Evolutionary conservation across 2,113 vertebrate genomes (phyloP).

Genomic region (Corythoichthys intestinalis): DNA sequence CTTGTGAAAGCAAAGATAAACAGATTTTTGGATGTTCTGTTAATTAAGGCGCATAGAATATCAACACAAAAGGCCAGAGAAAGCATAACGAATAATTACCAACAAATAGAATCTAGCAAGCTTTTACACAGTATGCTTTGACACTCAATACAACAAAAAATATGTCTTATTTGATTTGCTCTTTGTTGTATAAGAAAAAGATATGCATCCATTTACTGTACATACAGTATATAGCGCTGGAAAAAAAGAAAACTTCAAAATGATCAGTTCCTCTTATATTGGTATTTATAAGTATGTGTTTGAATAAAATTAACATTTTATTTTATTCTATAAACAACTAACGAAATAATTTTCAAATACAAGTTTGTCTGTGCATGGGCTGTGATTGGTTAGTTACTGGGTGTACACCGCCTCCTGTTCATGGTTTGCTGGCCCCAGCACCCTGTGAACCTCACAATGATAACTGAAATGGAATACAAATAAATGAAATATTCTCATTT

Average conservation of each 20-base stretch:
- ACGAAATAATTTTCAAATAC: not conserved
- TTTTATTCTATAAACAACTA: not conserved
- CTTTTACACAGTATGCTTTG: not conserved
- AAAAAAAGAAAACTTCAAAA: not conserved
- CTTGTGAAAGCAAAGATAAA: conserved; percentile 5
- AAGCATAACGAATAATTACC: conserved; percentile 7
- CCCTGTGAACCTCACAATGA: no score
- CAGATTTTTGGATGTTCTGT: not conserved
- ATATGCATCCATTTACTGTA: not conserved
- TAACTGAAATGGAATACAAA: no score
- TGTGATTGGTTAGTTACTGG: no score
- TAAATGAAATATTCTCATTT: not conserved
- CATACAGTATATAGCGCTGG: not conserved
- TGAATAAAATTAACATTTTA: not conserved
- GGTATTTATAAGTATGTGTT: not conserved
- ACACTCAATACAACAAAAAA: not conserved
- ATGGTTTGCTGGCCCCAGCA: no score
- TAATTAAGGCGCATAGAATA: not conserved
- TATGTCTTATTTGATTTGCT: not conserved
- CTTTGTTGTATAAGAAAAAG: no score
- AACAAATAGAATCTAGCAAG: conserved; percentile 9
- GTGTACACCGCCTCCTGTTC: no score
- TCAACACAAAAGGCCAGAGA: conserved; percentile 2
- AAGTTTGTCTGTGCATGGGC: not conserved
- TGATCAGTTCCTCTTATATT: not conserved